These are phyloP conservation scores for Enteromius fasciolatus DNA, from an alignment of 2,797 vertebrate genomes.

Conservation along the genomic window DNA sequence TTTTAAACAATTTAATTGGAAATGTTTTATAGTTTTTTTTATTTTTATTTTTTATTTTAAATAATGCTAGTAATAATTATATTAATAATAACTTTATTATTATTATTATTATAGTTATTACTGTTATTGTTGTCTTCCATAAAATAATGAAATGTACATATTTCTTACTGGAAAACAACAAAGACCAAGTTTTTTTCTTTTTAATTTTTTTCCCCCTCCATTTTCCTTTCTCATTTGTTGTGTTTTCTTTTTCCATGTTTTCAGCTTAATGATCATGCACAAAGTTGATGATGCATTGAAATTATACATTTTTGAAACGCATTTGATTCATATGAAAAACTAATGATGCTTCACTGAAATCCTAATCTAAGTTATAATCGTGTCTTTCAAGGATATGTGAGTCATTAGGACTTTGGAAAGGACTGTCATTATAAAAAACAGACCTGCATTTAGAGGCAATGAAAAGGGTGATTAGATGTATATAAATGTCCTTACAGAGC, in stretches of 20 bases:
- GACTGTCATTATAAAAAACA: conserved; percentile 46
- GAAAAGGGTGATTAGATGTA: conserved; percentile 48
- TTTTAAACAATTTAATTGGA: neutral
- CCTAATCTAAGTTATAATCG: conserved; percentile 51
- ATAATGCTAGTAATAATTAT: neutral
- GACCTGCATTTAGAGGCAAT: conserved; percentile 50
- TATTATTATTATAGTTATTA: too few relatives aligned
- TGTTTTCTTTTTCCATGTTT: conserved; percentile 16
- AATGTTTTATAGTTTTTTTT: neutral
- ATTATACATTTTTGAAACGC: conserved; percentile 21
- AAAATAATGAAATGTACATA: neutral
- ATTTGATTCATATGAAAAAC: conserved; percentile 38
- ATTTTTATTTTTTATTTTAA: neutral
- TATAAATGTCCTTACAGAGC: conserved; percentile 70
- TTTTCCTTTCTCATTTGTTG: conserved; percentile 10
- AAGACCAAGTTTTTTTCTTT: neutral
- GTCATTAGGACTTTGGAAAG: conserved; percentile 45
- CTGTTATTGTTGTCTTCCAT: neutral
- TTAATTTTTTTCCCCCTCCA: neutral
- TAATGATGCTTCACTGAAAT: conserved; percentile 49
- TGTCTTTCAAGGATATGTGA: conserved; percentile 44
- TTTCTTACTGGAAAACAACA: neutral
- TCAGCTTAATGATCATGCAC: conserved; percentile 23
- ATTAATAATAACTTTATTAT: too few relatives aligned
- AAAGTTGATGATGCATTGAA: conserved; percentile 43